A percentile compares a stretch with the other conserved stretches of the same genome.
Conservation (phyloP, 1,140 invertebrate genomes). For the Whitmania pigra region DNA sequence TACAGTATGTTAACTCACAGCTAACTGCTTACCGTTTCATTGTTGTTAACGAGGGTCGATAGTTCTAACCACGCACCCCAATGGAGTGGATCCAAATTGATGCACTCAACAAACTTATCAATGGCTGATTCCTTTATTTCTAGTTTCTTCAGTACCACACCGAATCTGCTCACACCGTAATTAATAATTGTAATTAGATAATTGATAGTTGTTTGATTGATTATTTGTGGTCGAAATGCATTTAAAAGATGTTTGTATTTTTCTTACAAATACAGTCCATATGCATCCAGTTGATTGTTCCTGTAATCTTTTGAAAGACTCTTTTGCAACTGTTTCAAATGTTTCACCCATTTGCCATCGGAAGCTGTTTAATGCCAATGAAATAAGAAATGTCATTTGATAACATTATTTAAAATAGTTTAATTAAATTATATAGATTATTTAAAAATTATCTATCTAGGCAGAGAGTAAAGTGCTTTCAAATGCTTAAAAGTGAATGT, state of each 20-base stretch:
- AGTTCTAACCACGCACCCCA: slow-evolving; percentile 90
- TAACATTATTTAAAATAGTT: not conserved
- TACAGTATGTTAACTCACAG: too few species aligned
- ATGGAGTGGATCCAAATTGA: slow-evolving; percentile 63
- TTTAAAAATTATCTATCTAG: too few species aligned
- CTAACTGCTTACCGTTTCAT: slow-evolving; percentile 44
- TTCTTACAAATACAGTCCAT: slow-evolving; percentile 64
- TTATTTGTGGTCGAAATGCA: too few species aligned
- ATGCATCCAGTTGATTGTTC: slow-evolving; percentile 60
- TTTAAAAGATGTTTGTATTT: not conserved
- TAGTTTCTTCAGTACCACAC: slow-evolving; percentile 74
- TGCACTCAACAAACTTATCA: slow-evolving; percentile 63
- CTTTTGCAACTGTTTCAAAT: slow-evolving; percentile 35
- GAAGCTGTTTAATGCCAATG: slow-evolving; percentile 29
- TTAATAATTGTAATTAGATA: too few species aligned
- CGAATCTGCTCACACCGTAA: slow-evolving; percentile 46
- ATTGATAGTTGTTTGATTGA: too few species aligned
- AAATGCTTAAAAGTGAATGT: too few species aligned
- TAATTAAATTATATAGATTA: not conserved
- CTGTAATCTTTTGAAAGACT: slow-evolving; percentile 38
- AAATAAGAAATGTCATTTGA: too few species aligned
- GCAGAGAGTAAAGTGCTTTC: too few species aligned
- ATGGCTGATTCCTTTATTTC: slow-evolving; percentile 61
- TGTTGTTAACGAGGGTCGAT: slow-evolving; percentile 65
- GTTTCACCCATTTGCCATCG: slow-evolving; percentile 35